Evolutionary conservation across 2,797 vertebrate species (phyloP).

Genomic region (Sciurus carolinensis): DNA sequence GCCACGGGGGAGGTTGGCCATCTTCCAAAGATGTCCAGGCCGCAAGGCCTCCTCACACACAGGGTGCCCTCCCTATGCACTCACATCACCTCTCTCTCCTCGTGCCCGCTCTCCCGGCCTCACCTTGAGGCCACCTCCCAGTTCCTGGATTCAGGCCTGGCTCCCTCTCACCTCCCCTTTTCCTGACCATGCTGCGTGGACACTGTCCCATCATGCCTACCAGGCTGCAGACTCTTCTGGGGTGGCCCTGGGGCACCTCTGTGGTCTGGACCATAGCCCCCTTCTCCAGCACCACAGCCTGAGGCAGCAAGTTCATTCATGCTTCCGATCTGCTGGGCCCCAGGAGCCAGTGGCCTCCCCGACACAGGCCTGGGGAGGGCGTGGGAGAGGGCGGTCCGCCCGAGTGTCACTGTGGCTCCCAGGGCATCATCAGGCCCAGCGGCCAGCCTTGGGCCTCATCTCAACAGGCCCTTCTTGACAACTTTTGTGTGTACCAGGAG

Average conservation of each 20-base stretch:
- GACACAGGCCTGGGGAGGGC: neutral
- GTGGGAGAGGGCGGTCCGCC: accelerated
- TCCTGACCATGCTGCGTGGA: neutral
- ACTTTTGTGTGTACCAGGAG: neutral
- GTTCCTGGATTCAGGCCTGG: neutral
- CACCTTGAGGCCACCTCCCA: neutral
- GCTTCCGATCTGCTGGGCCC: neutral
- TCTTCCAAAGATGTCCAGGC: neutral
- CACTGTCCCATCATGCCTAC: accelerated
- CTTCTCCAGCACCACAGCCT: accelerated
- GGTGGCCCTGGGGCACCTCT: accelerated
- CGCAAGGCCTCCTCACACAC: neutral
- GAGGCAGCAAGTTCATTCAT: accelerated
- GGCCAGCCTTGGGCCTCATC: neutral
- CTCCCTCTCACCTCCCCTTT: neutral
- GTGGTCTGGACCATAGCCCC: neutral
- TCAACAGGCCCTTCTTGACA: neutral
- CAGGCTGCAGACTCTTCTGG: neutral
- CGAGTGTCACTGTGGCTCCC: accelerated
- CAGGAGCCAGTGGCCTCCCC: neutral
- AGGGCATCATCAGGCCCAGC: accelerated
- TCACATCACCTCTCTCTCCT: accelerated
- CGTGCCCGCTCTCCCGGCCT: accelerated
- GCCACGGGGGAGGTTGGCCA: neutral
- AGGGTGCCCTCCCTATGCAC: accelerated